Evolutionary conservation across 2,113 vertebrate genomes (phyloP).

Genomic region (Corythaixoides concolor): DNA sequence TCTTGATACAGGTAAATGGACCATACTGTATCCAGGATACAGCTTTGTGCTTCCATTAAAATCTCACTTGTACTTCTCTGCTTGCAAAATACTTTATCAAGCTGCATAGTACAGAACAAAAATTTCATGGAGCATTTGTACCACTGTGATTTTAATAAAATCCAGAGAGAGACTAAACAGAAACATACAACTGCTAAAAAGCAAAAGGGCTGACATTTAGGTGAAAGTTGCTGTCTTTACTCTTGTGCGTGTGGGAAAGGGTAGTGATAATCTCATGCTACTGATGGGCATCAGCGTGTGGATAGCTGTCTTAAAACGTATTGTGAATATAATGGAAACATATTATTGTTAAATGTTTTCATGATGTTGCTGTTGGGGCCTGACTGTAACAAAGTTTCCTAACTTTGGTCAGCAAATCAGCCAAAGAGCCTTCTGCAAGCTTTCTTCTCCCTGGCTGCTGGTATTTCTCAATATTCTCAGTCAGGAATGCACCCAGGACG

Average conservation of each 20-base stretch:
- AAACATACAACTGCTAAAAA: background rate
- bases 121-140: background rate
- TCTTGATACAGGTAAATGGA: slow-evolving; percentile 37
- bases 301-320: background rate
- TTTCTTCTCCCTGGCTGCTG: background rate
- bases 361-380: background rate
- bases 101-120: background rate
- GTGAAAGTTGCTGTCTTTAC: background rate
- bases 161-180: background rate
- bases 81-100: background rate
- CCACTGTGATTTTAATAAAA: background rate
- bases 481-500: background rate
- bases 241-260: background rate
- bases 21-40: background rate
- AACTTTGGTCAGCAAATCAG: background rate
- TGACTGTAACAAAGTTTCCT: background rate
- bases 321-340: background rate
- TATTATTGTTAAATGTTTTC: background rate
- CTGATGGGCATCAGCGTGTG: background rate
- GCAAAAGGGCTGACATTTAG: background rate
- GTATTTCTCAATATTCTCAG: background rate
- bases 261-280: background rate
- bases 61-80: background rate
- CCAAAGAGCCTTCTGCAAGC: background rate
- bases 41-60: background rate